Evolutionary conservation across 2,888 invertebrate species (phyloP), one percentile per base, ranked within the genome.

Genomic region (Limulus polyphemus): DNA sequence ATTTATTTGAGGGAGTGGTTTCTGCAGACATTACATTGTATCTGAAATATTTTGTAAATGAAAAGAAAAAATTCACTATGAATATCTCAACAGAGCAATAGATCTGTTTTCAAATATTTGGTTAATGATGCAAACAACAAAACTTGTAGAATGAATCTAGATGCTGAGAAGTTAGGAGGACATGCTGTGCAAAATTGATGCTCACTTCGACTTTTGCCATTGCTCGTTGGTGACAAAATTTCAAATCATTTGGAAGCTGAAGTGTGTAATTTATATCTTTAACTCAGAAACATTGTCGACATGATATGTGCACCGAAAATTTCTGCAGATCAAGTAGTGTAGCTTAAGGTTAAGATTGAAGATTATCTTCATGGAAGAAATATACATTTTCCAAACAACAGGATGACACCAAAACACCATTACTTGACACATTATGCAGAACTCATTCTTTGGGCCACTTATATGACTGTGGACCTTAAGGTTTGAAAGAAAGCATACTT

Each of bases 381-480:
- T 32, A 51, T 48, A 47, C 4, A 11, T 11, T 61, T 61, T 54
- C 49, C 61, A 16, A 16, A 49, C 14, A 10, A 32, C 54, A 49
- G 47, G 12, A 52, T 59, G 46, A 57, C 49, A 16, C 57, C 59
- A 16, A 59, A 62, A 47, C 48, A 62, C 56, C 57, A 57, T 49
- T 56, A 56, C 47, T 51, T 56, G 11, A 14, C 57, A 49, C 57
- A 58, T 58, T 54, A 54, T 54, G 50, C 55, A 32, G 48, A 50
- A 14, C 51, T 54, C 16, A 58, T 58, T 55, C 49, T 62, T 62
- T 58, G 58, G 62, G 2, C 58, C 58, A 14, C 49, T 58, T 49
- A 48, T 58, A 32, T 58, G 62, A 55, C 47, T 56, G 13, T 58
- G 55, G 48, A 62, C 62, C 47, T 49, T 62, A 57, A 49, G 58